phyloP scores from a whole-genome alignment of 2,113 vertebrate species.

The Poicephalus meyeri region DNA sequence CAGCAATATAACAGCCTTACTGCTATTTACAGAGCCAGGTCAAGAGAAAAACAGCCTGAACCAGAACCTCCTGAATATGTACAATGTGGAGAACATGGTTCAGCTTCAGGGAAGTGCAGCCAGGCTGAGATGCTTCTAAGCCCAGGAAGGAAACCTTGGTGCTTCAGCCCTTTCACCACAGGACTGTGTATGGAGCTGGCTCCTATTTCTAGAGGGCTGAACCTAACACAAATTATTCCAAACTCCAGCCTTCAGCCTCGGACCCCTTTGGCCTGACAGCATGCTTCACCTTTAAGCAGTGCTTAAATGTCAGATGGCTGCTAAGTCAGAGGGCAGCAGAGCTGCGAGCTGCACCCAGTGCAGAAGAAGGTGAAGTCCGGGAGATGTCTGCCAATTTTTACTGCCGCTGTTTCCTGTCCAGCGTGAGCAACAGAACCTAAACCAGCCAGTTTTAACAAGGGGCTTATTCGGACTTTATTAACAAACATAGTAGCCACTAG shows the following conservation, averaged over 20 bases:
- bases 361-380: background rate
- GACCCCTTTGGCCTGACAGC: background rate
- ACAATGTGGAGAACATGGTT: background rate
- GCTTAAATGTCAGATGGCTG: background rate
- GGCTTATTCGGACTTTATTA: background rate
- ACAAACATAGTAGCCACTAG: constrained; percentile 28
- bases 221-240: background rate
- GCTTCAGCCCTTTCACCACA: background rate
- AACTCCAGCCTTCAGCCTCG: background rate
- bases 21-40: background rate
- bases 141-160: background rate
- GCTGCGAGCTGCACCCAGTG: background rate
- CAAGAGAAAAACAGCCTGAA: background rate
- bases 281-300: background rate
- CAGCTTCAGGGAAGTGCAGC: background rate
- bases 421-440: background rate
- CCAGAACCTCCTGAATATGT: background rate
- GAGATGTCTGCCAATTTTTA: background rate
- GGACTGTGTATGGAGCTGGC: background rate
- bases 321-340: background rate
- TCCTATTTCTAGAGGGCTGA: background rate
- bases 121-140: background rate
- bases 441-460: background rate
- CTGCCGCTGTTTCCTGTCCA: background rate
- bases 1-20: background rate